These are phyloP conservation scores for Pangasius djambal DNA, from an alignment of 2,797 vertebrate genomes.

Conservation along the genomic window DNA sequence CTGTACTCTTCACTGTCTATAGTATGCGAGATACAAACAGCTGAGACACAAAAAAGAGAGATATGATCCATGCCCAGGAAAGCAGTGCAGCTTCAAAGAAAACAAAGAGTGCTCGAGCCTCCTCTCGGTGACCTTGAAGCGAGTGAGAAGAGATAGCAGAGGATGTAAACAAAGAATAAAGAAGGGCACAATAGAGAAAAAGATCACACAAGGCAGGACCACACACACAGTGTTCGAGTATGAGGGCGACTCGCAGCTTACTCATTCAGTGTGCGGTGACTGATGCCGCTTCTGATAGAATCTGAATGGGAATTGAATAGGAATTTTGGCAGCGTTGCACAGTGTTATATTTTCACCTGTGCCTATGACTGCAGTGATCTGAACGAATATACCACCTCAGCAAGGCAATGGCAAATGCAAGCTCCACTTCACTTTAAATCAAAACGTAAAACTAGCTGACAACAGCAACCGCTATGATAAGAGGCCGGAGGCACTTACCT, in stretches of 20 bases:
- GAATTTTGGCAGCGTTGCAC: constrained; percentile 13
- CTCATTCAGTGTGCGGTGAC: constrained; percentile 39
- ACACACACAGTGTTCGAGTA: background rate
- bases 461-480: constrained; percentile 5
- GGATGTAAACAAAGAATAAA: background rate
- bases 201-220: background rate
- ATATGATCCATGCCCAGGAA: constrained; percentile 13
- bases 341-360: constrained; percentile 42
- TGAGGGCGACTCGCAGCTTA: background rate
- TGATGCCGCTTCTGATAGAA: constrained; percentile 41
- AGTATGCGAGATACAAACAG: constrained; percentile 17
- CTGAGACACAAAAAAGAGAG: constrained; percentile 26
- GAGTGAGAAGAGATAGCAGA: background rate
- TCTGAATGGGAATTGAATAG: constrained; percentile 28
- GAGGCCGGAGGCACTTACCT: constrained; percentile 11
- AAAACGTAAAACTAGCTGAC: constrained; percentile 43
- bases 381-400: background rate
- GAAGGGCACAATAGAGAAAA: constrained; percentile 6
- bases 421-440: constrained; percentile 26
- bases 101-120: background rate
- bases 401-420: constrained; percentile 18
- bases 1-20: background rate
- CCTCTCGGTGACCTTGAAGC: background rate
- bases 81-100: background rate
- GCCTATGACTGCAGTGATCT: constrained; percentile 25